Evolutionary conservation across 2,113 vertebrate genomes (phyloP).

Genomic region (Percina caprodes): DNA sequence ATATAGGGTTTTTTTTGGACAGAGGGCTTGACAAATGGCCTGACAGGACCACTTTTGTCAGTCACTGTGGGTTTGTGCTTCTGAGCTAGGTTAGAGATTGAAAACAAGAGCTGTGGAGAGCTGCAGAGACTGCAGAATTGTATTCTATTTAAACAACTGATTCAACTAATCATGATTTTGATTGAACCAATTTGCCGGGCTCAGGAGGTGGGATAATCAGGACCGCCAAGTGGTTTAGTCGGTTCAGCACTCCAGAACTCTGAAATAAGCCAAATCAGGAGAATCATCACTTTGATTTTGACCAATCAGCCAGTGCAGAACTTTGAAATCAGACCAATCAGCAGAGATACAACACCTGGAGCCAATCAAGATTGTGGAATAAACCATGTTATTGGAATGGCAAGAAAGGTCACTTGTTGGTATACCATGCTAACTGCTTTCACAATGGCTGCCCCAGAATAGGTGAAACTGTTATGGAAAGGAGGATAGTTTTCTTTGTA

Average conservation of each 20-base stretch:
- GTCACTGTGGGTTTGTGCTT: background rate
- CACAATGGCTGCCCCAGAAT: conserved; percentile 19
- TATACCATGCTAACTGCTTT: conserved; percentile 42
- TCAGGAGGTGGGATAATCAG: conserved; percentile 69
- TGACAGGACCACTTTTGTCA: conserved; percentile 17
- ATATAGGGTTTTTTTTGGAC: background rate
- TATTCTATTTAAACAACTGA: conserved; percentile 72
- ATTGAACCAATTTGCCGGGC: conserved; percentile 74
- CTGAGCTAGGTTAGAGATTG: background rate
- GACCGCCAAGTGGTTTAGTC: conserved; percentile 61
- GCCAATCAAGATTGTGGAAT: conserved; percentile 61
- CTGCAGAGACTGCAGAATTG: conserved; percentile 36
- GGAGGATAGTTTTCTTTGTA: background rate
- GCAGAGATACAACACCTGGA: conserved; percentile 66
- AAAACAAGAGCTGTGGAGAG: conserved; percentile 20
- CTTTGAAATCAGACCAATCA: conserved; percentile 60
- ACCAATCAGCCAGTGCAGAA: conserved; percentile 66
- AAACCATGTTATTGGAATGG: conserved; percentile 46
- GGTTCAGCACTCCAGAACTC: conserved; percentile 40
- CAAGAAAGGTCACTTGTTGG: conserved; percentile 47
- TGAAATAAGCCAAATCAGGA: conserved; percentile 71
- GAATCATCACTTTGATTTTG: conserved; percentile 71
- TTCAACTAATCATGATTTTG: conserved; percentile 71
- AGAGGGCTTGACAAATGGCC: conserved; percentile 34
- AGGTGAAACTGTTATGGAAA: conserved; percentile 30